A percentile compares a stretch with the other conserved stretches of the same genome.
phyloP scores from a whole-genome alignment of 1,140 invertebrate genomes.

The Odontomachus brunneus region DNA sequence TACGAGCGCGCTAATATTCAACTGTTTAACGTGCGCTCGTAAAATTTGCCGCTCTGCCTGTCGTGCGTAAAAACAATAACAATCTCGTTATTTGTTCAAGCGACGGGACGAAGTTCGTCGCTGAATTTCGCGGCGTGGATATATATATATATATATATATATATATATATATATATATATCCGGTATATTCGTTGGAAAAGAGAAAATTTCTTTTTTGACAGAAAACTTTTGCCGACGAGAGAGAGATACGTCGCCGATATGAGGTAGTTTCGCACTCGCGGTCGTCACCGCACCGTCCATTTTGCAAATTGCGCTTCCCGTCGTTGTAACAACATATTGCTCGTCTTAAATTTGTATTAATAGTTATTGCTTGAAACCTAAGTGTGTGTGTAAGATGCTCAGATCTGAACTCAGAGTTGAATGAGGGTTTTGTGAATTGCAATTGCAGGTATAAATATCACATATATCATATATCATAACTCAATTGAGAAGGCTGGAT shows the following conservation, averaged over 20 bases:
- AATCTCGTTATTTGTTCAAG: conserved; percentile 73
- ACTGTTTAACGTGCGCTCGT: conserved; percentile 74
- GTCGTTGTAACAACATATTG: conserved; percentile 10
- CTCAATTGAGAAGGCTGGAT: too few relatives aligned
- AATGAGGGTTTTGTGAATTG: too few relatives aligned
- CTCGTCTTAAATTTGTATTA: not conserved
- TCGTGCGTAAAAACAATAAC: conserved; percentile 74
- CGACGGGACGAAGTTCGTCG: conserved; percentile 40
- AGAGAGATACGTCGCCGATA: conserved; percentile 43
- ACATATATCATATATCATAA: too few relatives aligned
- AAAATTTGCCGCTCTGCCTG: conserved; percentile 73
- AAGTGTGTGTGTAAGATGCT: too few relatives aligned
- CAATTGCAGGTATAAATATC: too few relatives aligned
- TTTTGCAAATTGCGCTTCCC: conserved; percentile 20
- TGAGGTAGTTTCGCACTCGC: conserved; percentile 31
- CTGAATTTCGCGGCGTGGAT: conserved; percentile 47
- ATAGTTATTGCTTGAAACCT: too few relatives aligned
- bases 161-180: too few relatives aligned
- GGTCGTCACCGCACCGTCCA: conserved; percentile 2
- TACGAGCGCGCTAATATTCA: conserved; percentile 75
- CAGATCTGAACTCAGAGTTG: too few relatives aligned
- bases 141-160: too few relatives aligned
- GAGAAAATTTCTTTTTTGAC: conserved; percentile 13
- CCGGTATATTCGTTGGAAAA: not conserved
- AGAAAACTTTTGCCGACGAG: conserved; percentile 51